Percentiles rank a stretch among this genome's conserved stretches.
Conservation (phyloP, 2,888 invertebrate species). For the Acleris sparsana region DNA sequence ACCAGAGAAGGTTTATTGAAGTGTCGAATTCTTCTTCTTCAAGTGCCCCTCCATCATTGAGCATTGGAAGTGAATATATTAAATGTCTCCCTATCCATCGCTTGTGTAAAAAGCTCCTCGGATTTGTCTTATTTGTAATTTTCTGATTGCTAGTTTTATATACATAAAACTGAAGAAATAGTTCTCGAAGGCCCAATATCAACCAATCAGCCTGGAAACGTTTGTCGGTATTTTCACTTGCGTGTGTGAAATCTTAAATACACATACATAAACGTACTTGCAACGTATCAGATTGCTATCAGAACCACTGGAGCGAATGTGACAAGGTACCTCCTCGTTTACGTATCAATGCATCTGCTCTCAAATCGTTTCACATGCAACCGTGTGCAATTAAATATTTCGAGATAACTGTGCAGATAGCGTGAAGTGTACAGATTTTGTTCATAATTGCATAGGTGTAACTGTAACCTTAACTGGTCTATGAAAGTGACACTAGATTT, state of each 20-base stretch:
- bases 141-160: not conserved
- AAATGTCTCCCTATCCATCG: too few relatives aligned
- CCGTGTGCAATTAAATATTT: slow-evolving; percentile 40
- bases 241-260: slow-evolving; percentile 46
- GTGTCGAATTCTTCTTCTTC: too few relatives aligned
- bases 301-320: slow-evolving; percentile 27
- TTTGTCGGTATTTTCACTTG: slow-evolving; percentile 52
- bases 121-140: not conserved
- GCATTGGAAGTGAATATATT: too few relatives aligned
- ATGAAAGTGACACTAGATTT: slow-evolving; percentile 9
- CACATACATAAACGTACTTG: slow-evolving; percentile 33
- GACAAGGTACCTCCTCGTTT: slow-evolving; percentile 29
- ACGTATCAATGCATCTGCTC: slow-evolving; percentile 38
- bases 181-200: not conserved
- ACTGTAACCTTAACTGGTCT: slow-evolving; percentile 12
- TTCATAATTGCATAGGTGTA: slow-evolving; percentile 30
- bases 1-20: too few relatives aligned
- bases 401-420: slow-evolving; percentile 67
- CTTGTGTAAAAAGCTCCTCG: too few relatives aligned
- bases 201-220: slow-evolving; percentile 43
- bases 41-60: too few relatives aligned
- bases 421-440: slow-evolving; percentile 52
- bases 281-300: slow-evolving; percentile 37
- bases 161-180: not conserved
- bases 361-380: slow-evolving; percentile 22